Evolutionary conservation across 2,888 invertebrate species (phyloP).

Genomic region (Megalurothrips usitatus): DNA sequence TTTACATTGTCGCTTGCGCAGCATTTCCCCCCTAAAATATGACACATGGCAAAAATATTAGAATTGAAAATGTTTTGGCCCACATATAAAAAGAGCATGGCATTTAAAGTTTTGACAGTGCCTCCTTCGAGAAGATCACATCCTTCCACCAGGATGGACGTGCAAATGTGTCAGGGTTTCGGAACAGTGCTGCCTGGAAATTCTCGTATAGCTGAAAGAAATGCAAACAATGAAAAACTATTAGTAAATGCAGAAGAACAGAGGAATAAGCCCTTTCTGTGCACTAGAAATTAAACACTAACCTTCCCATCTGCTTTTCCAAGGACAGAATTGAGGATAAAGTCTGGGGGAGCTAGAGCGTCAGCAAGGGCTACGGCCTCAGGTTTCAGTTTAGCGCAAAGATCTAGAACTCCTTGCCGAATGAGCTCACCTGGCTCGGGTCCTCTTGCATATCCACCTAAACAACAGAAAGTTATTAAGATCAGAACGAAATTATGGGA

Average conservation of each 20-base stretch:
- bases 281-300: conserved; percentile 29
- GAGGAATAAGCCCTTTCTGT: conserved; percentile 18
- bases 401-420: conserved; percentile 50
- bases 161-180: conserved; percentile 59
- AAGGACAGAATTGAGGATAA: conserved; percentile 59
- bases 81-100: too few relatives aligned
- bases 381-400: conserved; percentile 53
- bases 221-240: background rate
- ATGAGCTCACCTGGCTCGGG: conserved; percentile 43
- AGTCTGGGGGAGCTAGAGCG: conserved; percentile 60
- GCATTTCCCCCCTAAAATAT: too few relatives aligned
- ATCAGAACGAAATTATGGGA: background rate
- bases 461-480: too few relatives aligned
- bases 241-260: conserved; percentile 11
- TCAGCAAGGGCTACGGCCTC: conserved; percentile 59
- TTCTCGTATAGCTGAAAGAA: conserved; percentile 64
- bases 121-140: conserved; percentile 44
- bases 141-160: conserved; percentile 76
- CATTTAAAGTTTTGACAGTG: too few relatives aligned
- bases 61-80: too few relatives aligned
- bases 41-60: too few relatives aligned
- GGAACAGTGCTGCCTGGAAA: conserved; percentile 60
- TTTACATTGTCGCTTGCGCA: too few relatives aligned
- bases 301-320: conserved; percentile 60
- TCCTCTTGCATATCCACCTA: conserved; percentile 41